phyloP scores from a whole-genome alignment of 2,797 vertebrate species.

The Leucoraja ocellata region DNA sequence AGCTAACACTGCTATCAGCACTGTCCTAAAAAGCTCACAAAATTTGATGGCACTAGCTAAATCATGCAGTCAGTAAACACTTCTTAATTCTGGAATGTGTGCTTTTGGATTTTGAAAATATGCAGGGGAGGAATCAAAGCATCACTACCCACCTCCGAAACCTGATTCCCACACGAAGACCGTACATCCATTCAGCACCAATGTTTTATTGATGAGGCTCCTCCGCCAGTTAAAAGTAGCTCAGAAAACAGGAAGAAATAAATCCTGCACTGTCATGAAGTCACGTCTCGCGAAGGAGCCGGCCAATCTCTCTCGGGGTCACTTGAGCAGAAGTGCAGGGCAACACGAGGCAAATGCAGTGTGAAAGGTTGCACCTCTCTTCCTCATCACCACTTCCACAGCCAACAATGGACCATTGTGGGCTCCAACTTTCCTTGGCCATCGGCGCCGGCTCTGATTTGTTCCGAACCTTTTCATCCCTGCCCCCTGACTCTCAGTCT shows the following conservation, averaged over 20 bases:
- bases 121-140: background rate
- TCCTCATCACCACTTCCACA: no score
- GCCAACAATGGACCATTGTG: no score
- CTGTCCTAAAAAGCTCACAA: background rate
- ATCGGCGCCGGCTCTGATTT: no score
- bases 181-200: background rate
- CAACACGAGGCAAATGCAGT: background rate
- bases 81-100: background rate
- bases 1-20: background rate
- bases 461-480: no score
- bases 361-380: background rate
- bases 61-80: background rate
- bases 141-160: background rate
- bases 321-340: background rate
- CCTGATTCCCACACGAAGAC: no score
- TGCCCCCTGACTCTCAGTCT: no score
- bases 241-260: background rate
- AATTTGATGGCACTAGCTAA: background rate
- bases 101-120: background rate
- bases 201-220: background rate
- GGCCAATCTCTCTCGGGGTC: background rate
- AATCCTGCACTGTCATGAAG: background rate
- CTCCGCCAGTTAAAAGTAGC: background rate
- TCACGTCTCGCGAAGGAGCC: background rate
- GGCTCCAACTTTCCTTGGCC: no score